Evolutionary conservation across 2,113 vertebrate species (phyloP), one percentile per base, ranked within the genome.

Genomic region (Hipposideros armiger): DNA sequence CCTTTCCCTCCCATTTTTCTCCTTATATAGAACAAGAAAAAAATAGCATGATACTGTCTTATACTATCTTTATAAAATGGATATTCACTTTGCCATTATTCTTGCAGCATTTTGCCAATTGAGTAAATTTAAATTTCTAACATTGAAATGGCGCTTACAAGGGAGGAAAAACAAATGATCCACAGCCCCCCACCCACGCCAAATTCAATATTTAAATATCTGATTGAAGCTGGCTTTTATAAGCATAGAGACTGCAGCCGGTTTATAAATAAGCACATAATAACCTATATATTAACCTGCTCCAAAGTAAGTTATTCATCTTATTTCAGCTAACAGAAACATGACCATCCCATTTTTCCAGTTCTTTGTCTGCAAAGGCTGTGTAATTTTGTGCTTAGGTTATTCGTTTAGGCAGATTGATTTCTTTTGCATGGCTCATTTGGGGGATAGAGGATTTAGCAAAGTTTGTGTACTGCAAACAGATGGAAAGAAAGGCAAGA

Each of bases 311-410:
- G n/a, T 72, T 77, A 88, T 70, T 0, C 4, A 64, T 45, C 9
- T 7, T 66, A 78, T 20, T 67, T 64, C 64, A 77, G 85, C 72
- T 97, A 24, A 19, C 28, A 94, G 30, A 97, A 97, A 74, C 30
- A 78, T 74, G 2, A 13, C 88, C 83, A 95, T 87, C 24, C 93
- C 94, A 20, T 95, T 95, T 95, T 93, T 95, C 96, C 96, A 97
- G n/a, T 90, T 89, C 4, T 67, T 82, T 78, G 64, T 88, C 95
- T 97, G 91, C 89, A 3, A 8, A 50, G 93, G 67, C 91, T 93
- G 72, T 22, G 62, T 77, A 94, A 98, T 92, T 91, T 97, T 98
- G 98, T 98, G 98, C 98, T 98, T 98, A 95, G 95, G 74, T 90
- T 96, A 95, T 90, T 97, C 50, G 95, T 92, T 32, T 96, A 94